Base-by-base conservation (phyloP, 2,797 vertebrate species). In the Poeciliopsis paucimaculata region DNA sequence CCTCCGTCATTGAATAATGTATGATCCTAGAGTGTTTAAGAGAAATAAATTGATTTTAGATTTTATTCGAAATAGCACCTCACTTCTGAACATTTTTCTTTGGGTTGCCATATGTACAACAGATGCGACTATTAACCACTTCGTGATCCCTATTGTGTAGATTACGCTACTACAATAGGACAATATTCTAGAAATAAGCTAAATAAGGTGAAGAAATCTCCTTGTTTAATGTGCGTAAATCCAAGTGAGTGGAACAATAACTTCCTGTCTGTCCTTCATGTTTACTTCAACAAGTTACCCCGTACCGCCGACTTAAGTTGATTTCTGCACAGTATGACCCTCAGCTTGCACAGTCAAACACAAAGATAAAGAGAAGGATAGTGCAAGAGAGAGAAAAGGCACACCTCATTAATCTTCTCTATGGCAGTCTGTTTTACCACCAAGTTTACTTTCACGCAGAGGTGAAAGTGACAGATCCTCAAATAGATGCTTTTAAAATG, bases 391-490 rank as follows among this genome's bases (percentile, higher is more conserved):
- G 86, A 87, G 85, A 79, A 91, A 82, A 86, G 87, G 84, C 87
- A 94, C 94, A 95, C 94, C 92, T 95, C 93, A 93, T 94, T 92
- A 92, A 93, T 95, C 94, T 90, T 84, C 91, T 92, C 85, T 77
- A 66, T 78, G 57, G 80, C 84, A 87, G 91, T 89, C 90, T 87
- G 86, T 90, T 94, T 91, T 72, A 84, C 81, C 88, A 72, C 84
- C 83, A 31, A 88, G 89, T 94, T 95, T 93, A 92, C 93, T 92
- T 94, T 94, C 83, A 91, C 43, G 5, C 72, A 77, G 88, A 94
- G 92, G 94, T 93, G 93, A 94, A 94, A 93, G 90, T 93, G 93
- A 94, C 89, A 89, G 90, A 94, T 90, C 77, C 79, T 82, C 76
- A 80, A 83, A 84, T 57, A 79, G 78, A 81, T 7, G 70, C 78